Evolutionary conservation across 1,140 invertebrate species (phyloP).

Genomic region (Tetranychus cinnabarinus): DNA sequence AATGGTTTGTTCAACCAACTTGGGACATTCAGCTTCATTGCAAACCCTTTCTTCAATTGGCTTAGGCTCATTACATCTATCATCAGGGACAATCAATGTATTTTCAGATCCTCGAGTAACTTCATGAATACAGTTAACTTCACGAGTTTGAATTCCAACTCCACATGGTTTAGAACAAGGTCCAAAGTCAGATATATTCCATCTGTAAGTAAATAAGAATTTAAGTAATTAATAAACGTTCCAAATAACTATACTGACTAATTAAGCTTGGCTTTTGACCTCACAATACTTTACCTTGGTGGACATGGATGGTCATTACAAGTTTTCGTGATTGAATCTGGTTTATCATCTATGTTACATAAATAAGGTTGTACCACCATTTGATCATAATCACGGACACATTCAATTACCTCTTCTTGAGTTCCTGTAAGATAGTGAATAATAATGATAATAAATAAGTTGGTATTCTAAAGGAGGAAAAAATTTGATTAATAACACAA

Average conservation of each 20-base stretch:
- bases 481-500: not conserved
- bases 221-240: not conserved
- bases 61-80: conserved; percentile 61
- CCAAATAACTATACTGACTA: not conserved
- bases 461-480: not conserved
- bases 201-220: conserved; percentile 18
- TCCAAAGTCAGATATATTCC: conserved; percentile 48
- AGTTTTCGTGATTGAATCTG: conserved; percentile 61
- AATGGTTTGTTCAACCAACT: too few relatives aligned
- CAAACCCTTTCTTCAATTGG: conserved; percentile 66
- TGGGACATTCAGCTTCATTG: conserved; percentile 66
- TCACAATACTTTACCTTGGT: conserved; percentile 17
- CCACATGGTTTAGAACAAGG: conserved; percentile 72
- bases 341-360: conserved; percentile 53
- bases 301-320: conserved; percentile 76
- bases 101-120: conserved; percentile 52
- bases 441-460: not conserved
- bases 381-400: conserved; percentile 57
- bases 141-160: conserved; percentile 37
- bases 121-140: conserved; percentile 67
- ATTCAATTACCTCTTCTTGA: conserved; percentile 72
- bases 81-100: conserved; percentile 60
- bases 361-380: conserved; percentile 56
- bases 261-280: not conserved
- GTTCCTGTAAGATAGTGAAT: conserved; percentile 24